Evolutionary conservation across 2,113 vertebrate genomes (phyloP), one percentile per base, ranked within the genome.

Genomic region (Poecile atricapillus): DNA sequence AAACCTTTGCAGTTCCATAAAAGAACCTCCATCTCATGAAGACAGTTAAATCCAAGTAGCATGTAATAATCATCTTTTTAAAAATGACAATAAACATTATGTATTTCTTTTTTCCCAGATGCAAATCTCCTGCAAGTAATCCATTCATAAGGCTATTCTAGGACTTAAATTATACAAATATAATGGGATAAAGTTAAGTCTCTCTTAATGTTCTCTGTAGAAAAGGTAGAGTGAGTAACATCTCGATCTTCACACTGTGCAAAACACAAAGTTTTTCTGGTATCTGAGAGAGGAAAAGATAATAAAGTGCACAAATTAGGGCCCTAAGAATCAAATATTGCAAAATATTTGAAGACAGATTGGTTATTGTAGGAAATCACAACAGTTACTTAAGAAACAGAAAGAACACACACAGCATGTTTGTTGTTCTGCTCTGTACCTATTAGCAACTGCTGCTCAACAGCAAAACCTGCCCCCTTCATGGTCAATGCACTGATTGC

Each of bases 331-430:
- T 8, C 10, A 82, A 62, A 50, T 25, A 49, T 2, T 39, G 20
- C 18, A 78, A n/a, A 21, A 25, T 15, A 47, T 50, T 75, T 59
- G 5, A 59, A 82, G 43, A 50, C 13, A 55, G 28, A 37, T 5
- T 56, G 7, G 18, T 62, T 70, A 53, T 14, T 58, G 20, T 25
- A 59, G 28, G 30, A 77, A 91, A 83, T 62, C 18, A 50, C 47
- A 74, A 19, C 0, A 0, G 43, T 30, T 69, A 44, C 8, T 43
- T 59, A 21, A 53, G n/a, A 58, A 67, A 70, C 0, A 33, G 44
- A 74, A 80, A 43, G 60, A 16, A 69, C 4, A 33, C 10, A 9
- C 7, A 31, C 39, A 39, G 39, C 39, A 39, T 39, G 4, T 16
- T 5, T 10, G 15, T 46, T 55, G 23, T 27, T 41, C 37, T 64